Evolutionary conservation across 2,888 invertebrate species (phyloP), one percentile per base, ranked within the genome.

Genomic region (Tenthredo distinguenda): DNA sequence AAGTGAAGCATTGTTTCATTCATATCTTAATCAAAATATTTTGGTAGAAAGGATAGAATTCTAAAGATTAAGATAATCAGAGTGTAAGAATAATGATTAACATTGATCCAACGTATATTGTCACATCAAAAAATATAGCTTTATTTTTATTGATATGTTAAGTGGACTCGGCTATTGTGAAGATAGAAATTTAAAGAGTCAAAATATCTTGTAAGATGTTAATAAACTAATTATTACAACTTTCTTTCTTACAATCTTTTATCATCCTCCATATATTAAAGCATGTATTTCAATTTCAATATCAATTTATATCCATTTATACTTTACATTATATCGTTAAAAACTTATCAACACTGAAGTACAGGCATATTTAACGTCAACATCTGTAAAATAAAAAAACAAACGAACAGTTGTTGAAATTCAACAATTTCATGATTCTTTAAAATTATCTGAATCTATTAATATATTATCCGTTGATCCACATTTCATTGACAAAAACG

Each of bases 311-410:
- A 62, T 62, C 10, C 9, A 9, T 26, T 21, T n/a, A 21, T 9
- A 15, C 65, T 65, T 65, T 31, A 21, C 2, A 10, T 34, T 12
- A 62, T 26, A 62, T 40, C 1, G 40, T 43, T 15, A 10, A 68
- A 84, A 79, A 7, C 50, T 77, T 86, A n/a, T 83, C 21, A 83
- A 83, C 50, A 83, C 68, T 81, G 84, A 71, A 84, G 71, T 82
- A 90, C 87, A 15, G 91, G 91, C 88, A 93, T 87, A 86, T 91
- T 89, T 82, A 93, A 84, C 83, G 90, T 90, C 71, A 93, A 87
- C 81, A 92, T 87, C 93, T 93, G 88, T 71, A 68, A 91, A 90
- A 47, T 18, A 21, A 84, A 21, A 10, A 37, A 12, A 50, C 21
- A 50, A 9, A 62, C 10, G 10, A 68, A 68, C 6, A 43, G 47